Conservation (phyloP, 1,140 invertebrate species). For the Vanessa atalanta region DNA sequence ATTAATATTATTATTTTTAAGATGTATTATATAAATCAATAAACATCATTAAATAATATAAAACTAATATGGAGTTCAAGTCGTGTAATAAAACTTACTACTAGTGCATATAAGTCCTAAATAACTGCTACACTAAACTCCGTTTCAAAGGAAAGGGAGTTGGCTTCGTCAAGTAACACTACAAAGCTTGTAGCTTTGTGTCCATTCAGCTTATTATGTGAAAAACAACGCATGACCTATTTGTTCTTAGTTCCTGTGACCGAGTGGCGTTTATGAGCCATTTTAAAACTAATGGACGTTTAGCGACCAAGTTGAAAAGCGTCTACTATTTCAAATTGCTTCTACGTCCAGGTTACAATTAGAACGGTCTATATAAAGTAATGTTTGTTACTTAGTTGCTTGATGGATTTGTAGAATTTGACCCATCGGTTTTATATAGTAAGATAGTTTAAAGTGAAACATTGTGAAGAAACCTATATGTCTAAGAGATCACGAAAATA, state of each 20-base stretch:
- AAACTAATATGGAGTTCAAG: too few relatives aligned
- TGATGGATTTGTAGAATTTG: not conserved
- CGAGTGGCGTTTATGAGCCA: constrained; percentile 25
- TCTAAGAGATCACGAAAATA: too few relatives aligned
- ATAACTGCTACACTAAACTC: not conserved
- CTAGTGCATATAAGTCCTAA: not conserved
- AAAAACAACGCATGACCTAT: constrained; percentile 40
- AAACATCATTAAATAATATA: too few relatives aligned
- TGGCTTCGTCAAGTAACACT: constrained; percentile 21
- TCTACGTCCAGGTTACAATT: constrained; percentile 5
- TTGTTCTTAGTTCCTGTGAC: constrained; percentile 30
- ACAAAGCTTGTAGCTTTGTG: constrained; percentile 25
- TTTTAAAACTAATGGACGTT: constrained; percentile 27
- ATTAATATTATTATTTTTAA: too few relatives aligned
- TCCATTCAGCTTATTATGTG: constrained; percentile 41
- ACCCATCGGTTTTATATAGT: not conserved
- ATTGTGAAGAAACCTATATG: too few relatives aligned
- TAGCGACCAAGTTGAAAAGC: constrained; percentile 24
- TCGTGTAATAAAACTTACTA: too few relatives aligned
- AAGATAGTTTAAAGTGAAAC: too few relatives aligned
- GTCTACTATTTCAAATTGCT: constrained; percentile 25
- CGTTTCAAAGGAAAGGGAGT: constrained; percentile 24
- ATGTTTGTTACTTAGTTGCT: not conserved
- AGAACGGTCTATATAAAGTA: not conserved
- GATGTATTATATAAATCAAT: too few relatives aligned